Base-by-base conservation (phyloP, 2,888 invertebrate genomes). In the Neoitamus cyanurus region DNA sequence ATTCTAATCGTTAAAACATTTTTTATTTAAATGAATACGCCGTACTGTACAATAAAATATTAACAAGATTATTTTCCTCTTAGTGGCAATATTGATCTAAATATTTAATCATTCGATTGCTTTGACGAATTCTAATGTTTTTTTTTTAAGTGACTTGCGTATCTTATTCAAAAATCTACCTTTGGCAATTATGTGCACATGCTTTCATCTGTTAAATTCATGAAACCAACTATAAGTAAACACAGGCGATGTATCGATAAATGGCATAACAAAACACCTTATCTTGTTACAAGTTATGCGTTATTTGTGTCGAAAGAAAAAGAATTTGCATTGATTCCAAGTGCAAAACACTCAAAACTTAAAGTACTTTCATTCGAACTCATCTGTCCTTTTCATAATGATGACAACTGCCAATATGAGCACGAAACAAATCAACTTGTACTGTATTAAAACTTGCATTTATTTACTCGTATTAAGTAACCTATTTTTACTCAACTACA, bases 111-210 rank as follows among this genome's bases (percentile, higher is more conserved):
- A 58, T 58, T 58, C n/a, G n/a, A n/a, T 5, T 42, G 3, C 1
- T n/a, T 58, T 58, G 20, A 58, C 9, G 20, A 3, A 58, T 58
- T 58, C 20, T 58, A 15, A 20, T 58, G 15, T 58, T 3, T 58
- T n/a, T 42, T 48, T 77, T 13, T 77, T 42, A 77, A 58, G 9
- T 58, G 58, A 58, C 58, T 58, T n/a, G 78, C 15, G 48, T 58
- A 6, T 78, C 48, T 78, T 46, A n/a, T 58, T 48, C 78, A 78
- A 78, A 78, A 78, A 78, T 78, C 78, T 78, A 78, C 78, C 31
- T 58, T 46, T 78, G 4, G 48, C 48, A n/a, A 15, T 78, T 48
- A 78, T 78, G n/a, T 48, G 30, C 78, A 31, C 30, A 48, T 58
- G 20, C 58, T 78, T 31, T 48, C 46, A 31, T 31, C 48, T 28